Evolutionary conservation across 2,113 vertebrate species (phyloP), one percentile per base, ranked within the genome.

Genomic region (Rynchops niger): DNA sequence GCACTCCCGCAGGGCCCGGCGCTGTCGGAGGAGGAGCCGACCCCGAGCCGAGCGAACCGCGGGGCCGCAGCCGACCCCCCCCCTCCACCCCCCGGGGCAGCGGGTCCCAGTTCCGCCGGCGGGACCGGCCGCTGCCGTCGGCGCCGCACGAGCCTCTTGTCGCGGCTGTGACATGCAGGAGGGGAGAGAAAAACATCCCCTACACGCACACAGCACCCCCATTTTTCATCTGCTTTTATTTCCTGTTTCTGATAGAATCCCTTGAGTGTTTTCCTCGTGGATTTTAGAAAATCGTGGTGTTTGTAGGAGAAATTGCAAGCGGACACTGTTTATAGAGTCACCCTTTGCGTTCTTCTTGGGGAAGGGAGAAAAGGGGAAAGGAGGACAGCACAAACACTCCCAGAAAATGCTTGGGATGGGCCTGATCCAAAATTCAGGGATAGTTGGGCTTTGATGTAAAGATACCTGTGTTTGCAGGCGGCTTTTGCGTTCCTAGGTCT

Each of bases 51-150:
- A 56, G 56, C 13, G n/a, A 32, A 70, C 7, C 0, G 2, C 1
- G 21, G 26, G 27, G 15, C 19, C 2, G n/a, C 0, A 4, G 27
- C 27, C 1, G 2, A 17, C 9, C 20, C 12, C 10, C 42, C 32
- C 40, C 15, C 0, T 22, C 66, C 1, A 2, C 34, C 9, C 36
- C 36, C 42, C 0, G 9, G 50, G n/a, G 25, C 56, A 2, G 3
- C 0, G 3, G 69, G 27, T 8, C 6, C 30, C 56, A 0, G 3
- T 25, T 61, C 10, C 1, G 2, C n/a, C 0, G 0, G 19, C 0
- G 3, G 49, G 19, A 34, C 65, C 1, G 2, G 29, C 23, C 2
- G 3, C 40, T 47, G 29, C 30, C 2, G 1, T 8, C 2, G 5
- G 7, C 38, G 63, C 5, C 4, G 36, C 23, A 43, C 26, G 21